Conservation (phyloP, 2,888 invertebrate genomes). For the Trisateles emortualis region DNA sequence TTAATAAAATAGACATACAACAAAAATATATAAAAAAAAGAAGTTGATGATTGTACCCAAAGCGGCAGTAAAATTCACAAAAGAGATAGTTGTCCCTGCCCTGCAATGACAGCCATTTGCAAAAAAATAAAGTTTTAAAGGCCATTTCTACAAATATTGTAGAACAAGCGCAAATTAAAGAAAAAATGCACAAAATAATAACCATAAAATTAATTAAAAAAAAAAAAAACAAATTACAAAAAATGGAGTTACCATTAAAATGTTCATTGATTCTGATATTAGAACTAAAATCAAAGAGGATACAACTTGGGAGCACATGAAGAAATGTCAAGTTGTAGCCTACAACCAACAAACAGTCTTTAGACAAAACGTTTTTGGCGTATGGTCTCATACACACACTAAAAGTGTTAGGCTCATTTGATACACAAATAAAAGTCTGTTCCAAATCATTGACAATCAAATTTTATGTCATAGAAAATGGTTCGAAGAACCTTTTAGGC, state of each 20-base stretch:
- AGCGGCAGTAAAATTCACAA: constrained; percentile 11
- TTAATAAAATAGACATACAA: neutral
- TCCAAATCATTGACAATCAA: no score
- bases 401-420: no score
- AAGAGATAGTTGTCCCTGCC: constrained; percentile 4
- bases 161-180: constrained; percentile 13
- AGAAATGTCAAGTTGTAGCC: constrained; percentile 10
- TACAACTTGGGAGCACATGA: constrained; percentile 28
- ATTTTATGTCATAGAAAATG: no score
- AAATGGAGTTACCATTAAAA: no score
- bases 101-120: neutral
- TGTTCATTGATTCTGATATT: constrained; percentile 40
- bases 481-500: no score
- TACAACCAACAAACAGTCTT: constrained; percentile 18
- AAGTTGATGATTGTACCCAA: neutral
- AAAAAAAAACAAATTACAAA: no score
- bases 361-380: no score
- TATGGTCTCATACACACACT: no score
- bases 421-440: no score
- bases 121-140: constrained; percentile 3
- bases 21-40: neutral
- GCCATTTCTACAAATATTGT: constrained; percentile 18
- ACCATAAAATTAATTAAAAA: no score
- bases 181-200: no score
- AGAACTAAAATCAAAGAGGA: constrained; percentile 34